Evolutionary conservation across 2,797 vertebrate species (phyloP), one percentile per base, ranked within the genome.

Genomic region (Melopsittacus undulatus): DNA sequence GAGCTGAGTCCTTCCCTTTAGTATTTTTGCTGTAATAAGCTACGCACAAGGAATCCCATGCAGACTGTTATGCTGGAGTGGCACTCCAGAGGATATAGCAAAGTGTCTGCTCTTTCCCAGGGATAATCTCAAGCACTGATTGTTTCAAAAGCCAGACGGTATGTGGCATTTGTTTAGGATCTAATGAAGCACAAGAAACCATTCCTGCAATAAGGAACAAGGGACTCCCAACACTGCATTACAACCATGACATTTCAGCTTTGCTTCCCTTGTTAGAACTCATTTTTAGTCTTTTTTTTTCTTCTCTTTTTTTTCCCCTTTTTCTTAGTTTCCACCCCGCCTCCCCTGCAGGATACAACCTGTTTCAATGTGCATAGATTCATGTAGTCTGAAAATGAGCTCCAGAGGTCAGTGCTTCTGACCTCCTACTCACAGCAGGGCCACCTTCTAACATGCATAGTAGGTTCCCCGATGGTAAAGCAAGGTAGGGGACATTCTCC

Each of bases 181-280:
- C 32, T 62, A 63, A 36, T 56, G 40, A n/a, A 76, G 51, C 26
- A 59, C 54, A 69, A 42, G 42, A 72, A 93, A 67, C n/a, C 13
- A 24, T 22, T 83, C 10, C 42, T 72, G 32, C 52, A 62, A 51
- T 21, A 32, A 66, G 52, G 54, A 62, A 4, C 26, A 43, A 79
- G n/a, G 32, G 32, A 40, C 16, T 87, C 0, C 0, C 30, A 73
- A 17, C 29, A 22, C 18, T n/a, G 5, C 3, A 1, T 45, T 32
- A 40, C 45, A 52, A 15, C 42, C 24, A 22, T 66, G 51, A 36
- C 51, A 51, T 82, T 89, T 89, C 46, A n/a, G 43, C 51, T 89
- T 62, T 62, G 23, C 34, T 90, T 93, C 13, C n/a, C 13, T 42
- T 51, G 11, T 77, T 70, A 36, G 10, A 79, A 72, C 27, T 6